Evolutionary conservation across 2,888 invertebrate species (phyloP).

Genomic region (Drosophila aldrichi): DNA sequence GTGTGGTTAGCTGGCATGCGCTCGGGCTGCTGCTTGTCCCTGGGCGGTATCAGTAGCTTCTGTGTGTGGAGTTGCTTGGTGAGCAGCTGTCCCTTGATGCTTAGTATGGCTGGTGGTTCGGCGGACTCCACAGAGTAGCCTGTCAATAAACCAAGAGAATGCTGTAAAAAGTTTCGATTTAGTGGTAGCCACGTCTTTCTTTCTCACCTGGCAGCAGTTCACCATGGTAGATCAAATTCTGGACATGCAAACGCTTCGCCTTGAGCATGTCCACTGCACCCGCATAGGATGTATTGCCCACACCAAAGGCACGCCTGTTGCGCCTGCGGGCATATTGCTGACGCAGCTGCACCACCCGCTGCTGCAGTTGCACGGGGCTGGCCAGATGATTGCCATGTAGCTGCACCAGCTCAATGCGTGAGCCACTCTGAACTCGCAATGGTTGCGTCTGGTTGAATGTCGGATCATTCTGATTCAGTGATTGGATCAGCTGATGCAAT

Average conservation of each 20-base stretch:
- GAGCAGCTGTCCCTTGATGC: slow-evolving; percentile 52
- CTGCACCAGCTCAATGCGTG: slow-evolving; percentile 58
- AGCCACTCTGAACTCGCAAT: slow-evolving; percentile 42
- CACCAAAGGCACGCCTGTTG: slow-evolving; percentile 55
- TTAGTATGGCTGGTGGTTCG: slow-evolving; percentile 41
- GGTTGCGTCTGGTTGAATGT: slow-evolving; percentile 29
- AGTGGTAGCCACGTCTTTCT: neutral
- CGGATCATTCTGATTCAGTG: slow-evolving; percentile 9
- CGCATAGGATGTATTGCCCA: slow-evolving; percentile 24
- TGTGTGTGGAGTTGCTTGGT: slow-evolving; percentile 63
- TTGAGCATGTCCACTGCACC: slow-evolving; percentile 47
- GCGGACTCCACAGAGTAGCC: slow-evolving; percentile 63
- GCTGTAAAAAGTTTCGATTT: neutral
- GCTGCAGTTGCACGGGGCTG: slow-evolving; percentile 74
- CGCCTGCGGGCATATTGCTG: slow-evolving; percentile 44
- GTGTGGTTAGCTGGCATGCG: neutral
- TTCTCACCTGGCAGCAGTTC: slow-evolving; percentile 73
- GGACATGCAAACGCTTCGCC: slow-evolving; percentile 64
- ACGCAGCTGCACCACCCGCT: slow-evolving; percentile 58
- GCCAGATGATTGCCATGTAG: slow-evolving; percentile 58
- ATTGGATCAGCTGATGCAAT: slow-evolving; percentile 52
- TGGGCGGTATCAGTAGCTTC: slow-evolving; percentile 59
- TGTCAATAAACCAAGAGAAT: slow-evolving; percentile 9
- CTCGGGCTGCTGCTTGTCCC: slow-evolving; percentile 25
- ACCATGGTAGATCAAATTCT: slow-evolving; percentile 75